Evolutionary conservation across 1,140 invertebrate genomes (phyloP).

Genomic region (Papilio polytes): DNA sequence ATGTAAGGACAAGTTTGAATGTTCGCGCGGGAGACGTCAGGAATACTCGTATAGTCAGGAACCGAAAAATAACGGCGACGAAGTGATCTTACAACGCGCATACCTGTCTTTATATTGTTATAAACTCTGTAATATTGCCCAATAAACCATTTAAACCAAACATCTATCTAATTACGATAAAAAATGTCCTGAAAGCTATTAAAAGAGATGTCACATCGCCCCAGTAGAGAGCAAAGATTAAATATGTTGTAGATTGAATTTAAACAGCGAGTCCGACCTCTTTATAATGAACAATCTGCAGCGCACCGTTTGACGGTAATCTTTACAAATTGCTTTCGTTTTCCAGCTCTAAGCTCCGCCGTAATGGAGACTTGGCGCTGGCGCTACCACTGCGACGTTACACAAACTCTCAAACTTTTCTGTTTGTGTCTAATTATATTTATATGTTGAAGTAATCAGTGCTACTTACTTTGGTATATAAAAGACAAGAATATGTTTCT

Average conservation of each 20-base stretch:
- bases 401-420: neutral
- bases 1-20: neutral
- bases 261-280: slow-evolving; percentile 36
- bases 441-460: neutral
- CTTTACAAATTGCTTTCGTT: slow-evolving; percentile 66
- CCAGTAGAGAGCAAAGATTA: slow-evolving; percentile 27
- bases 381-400: neutral
- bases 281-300: slow-evolving; percentile 61
- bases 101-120: too few species aligned
- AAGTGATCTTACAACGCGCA: too few species aligned
- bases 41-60: too few species aligned
- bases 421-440: slow-evolving; percentile 14
- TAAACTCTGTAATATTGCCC: too few species aligned
- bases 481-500: neutral
- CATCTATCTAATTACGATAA: neutral
- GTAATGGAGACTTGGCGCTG: slow-evolving; percentile 29
- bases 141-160: too few species aligned
- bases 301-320: slow-evolving; percentile 60
- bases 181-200: neutral
- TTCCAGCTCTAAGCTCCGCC: slow-evolving; percentile 34
- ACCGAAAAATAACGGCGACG: too few species aligned
- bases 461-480: too few species aligned
- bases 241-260: slow-evolving; percentile 33
- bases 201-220: slow-evolving; percentile 5
- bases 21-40: too few species aligned